phyloP scores from a whole-genome alignment of 2,797 vertebrate species.

The Muscicapa comitata region DNA sequence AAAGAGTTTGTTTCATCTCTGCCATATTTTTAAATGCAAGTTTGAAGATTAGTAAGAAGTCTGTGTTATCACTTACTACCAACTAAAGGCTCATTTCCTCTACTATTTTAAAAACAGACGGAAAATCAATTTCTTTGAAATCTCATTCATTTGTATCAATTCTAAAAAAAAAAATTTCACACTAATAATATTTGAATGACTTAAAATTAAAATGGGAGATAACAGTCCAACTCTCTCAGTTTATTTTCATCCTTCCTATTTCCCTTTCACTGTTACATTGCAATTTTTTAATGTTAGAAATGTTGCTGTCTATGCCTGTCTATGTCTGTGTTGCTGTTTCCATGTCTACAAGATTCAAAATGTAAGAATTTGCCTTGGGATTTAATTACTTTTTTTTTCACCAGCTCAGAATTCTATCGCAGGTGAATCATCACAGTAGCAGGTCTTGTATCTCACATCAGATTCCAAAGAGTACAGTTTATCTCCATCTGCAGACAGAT shows the following conservation, averaged over 20 bases:
- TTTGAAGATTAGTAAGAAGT: neutral
- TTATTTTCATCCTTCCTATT: neutral
- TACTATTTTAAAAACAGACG: neutral
- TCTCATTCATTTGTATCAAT: neutral
- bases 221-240: neutral
- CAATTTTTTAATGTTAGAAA: neutral
- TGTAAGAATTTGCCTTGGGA: neutral
- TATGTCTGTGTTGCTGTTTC: neutral
- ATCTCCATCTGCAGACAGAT: neutral
- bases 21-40: neutral
- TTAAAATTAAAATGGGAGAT: neutral
- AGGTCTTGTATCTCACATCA: neutral
- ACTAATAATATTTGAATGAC: neutral
- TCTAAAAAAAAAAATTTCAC: neutral
- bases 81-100: neutral
- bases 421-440: neutral
- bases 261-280: neutral
- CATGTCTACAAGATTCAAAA: neutral
- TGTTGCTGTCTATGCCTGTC: neutral
- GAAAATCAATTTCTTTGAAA: neutral
- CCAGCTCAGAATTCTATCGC: neutral
- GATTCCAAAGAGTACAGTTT: neutral
- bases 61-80: neutral
- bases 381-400: neutral
- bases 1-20: neutral